Evolutionary conservation across 2,888 invertebrate genomes (phyloP), one percentile per base, ranked within the genome.

Genomic region (Crematogaster levior): DNA sequence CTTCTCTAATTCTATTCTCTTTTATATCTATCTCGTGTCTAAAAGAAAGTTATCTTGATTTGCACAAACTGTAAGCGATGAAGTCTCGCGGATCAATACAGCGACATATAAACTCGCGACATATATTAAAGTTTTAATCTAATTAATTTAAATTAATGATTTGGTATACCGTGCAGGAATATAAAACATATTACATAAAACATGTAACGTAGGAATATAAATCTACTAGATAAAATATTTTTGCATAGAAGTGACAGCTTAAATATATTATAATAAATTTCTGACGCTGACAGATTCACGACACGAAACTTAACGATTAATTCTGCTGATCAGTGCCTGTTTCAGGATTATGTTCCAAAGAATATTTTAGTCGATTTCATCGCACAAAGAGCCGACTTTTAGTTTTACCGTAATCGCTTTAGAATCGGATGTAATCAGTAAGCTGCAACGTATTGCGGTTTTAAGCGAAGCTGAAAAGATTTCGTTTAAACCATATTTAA

Each of bases 331-430:
- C 40, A 40, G 18, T 15, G 18, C 43, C 63, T 43, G 18, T 24
- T 18, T 65, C 4, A 0, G 43, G 18, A 43, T 65, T 66, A 27
- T 3, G 10, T 6, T 46, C 12, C 6, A n/a, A 46, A 66, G n/a
- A 48, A 46, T 48, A 66, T 12, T 66, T 1, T 0, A 48, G n/a
- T 12, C 30, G n/a, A 66, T 66, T 66, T 66, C 48, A 7, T 12
- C 15, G 43, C n/a, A 66, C 46, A 46, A 27, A 46, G 27, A 27
- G 27, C n/a, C 18, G 10, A 48, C 24, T 66, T 66, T 66, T 66
- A n/a, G 27, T 48, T 48, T 46, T 48, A 46, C 6, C n/a, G 30
- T 30, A 66, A 66, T 66, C 27, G 7, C 63, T 63, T 63, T 63
- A 63, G 43, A 7, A 27, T 46, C 18, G 66, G n/a, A 46, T 27